A percentile compares a stretch with the other conserved stretches of the same genome.
Evolutionary conservation across 2,113 vertebrate species (phyloP).

Genomic region (Hystrix brachyura): DNA sequence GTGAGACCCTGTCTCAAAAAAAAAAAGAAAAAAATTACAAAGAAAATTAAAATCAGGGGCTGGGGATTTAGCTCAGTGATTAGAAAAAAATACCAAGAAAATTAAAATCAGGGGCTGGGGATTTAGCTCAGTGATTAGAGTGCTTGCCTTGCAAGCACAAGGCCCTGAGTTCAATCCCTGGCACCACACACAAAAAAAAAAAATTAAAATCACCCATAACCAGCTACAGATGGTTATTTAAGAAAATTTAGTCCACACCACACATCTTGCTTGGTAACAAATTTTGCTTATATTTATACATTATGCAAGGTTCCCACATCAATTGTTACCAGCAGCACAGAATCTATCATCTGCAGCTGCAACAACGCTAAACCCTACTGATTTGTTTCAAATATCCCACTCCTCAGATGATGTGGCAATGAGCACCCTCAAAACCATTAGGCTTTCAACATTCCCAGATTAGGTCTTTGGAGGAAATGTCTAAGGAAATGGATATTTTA

Average conservation of each 20-base stretch:
- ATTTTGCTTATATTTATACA: not conserved
- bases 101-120: too few relatives aligned
- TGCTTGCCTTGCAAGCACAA: not conserved
- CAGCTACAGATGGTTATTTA: not conserved
- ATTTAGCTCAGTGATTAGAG: too few relatives aligned
- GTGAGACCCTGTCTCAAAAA: too few relatives aligned
- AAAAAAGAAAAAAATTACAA: too few relatives aligned
- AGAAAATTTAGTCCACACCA: not conserved
- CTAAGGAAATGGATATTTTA: slow-evolving; percentile 25
- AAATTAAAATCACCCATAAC: not conserved
- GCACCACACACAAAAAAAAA: too few relatives aligned
- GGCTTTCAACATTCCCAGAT: not conserved
- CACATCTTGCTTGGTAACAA: not conserved
- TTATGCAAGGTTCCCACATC: not conserved
- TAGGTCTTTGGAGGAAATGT: not conserved
- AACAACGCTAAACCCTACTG: not conserved
- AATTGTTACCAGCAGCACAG: not conserved
- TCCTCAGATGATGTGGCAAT: not conserved
- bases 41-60: too few relatives aligned
- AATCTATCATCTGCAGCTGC: not conserved
- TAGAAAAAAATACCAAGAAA: too few relatives aligned
- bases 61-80: too few relatives aligned
- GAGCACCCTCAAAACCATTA: not conserved
- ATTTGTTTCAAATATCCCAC: not conserved
- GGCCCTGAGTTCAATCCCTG: too few relatives aligned